phyloP scores from a whole-genome alignment of 2,113 vertebrate genomes.

The Diadophis punctatus region DNA sequence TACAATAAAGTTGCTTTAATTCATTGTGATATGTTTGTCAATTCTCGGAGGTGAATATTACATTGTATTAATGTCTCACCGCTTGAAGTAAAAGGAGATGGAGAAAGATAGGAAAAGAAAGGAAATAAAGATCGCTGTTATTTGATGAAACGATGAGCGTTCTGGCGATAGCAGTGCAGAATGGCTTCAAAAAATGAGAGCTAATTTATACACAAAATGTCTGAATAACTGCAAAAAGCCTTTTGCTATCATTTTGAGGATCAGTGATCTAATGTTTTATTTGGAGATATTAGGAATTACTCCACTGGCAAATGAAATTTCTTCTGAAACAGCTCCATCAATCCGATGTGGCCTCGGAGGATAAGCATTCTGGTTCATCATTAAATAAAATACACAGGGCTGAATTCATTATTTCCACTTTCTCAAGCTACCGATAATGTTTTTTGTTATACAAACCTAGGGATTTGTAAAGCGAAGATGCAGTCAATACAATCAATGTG shows the following conservation, averaged over 20 bases:
- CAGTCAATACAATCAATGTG: constrained; percentile 69
- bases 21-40: neutral
- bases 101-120: neutral
- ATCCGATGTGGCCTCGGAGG: constrained; percentile 5
- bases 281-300: neutral
- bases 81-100: neutral
- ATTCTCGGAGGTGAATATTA: neutral
- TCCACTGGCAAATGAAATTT: rapidly evolving
- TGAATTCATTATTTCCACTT: constrained; percentile 29
- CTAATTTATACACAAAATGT: neutral
- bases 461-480: constrained; percentile 63
- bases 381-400: constrained; percentile 48
- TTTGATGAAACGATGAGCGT: neutral
- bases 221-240: neutral
- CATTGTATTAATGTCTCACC: neutral
- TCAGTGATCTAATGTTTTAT: neutral
- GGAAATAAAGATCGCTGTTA: neutral
- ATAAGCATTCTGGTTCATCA: constrained; percentile 32
- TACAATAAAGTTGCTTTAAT: neutral
- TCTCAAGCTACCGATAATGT: constrained; percentile 46
- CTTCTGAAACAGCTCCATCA: neutral
- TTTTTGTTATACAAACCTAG: constrained; percentile 63
- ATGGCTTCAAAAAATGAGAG: neutral
- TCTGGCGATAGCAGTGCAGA: neutral
- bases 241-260: neutral